Evolutionary conservation across 1,140 invertebrate genomes (phyloP).

Genomic region (Vanessa atalanta): DNA sequence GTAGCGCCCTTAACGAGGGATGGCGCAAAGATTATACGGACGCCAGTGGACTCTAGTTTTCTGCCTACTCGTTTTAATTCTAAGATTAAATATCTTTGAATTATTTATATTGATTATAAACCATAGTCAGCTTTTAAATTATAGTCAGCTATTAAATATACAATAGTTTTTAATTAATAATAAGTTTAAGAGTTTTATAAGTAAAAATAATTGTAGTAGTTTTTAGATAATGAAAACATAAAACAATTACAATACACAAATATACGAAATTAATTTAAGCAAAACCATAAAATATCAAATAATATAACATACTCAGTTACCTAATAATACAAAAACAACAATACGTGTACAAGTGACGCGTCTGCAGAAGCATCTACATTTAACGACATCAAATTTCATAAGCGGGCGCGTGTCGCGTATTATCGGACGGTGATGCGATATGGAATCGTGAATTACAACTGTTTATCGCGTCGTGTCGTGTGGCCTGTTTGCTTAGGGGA

Average conservation of each 20-base stretch:
- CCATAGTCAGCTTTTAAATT: too few species aligned
- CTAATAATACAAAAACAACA: not conserved
- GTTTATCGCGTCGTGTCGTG: slow-evolving; percentile 71
- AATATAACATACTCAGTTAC: not conserved
- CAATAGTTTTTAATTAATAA: too few species aligned
- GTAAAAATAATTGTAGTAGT: too few species aligned
- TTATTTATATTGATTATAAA: too few species aligned
- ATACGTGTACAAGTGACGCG: slow-evolving; percentile 13
- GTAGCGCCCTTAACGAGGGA: slow-evolving; percentile 72
- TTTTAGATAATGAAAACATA: too few species aligned
- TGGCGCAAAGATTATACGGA: slow-evolving; percentile 45
- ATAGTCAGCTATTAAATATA: too few species aligned
- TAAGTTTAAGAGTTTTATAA: too few species aligned
- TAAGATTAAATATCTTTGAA: too few species aligned
- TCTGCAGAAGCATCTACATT: slow-evolving; percentile 42
- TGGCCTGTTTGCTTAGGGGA: slow-evolving; percentile 53
- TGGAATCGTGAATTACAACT: slow-evolving; percentile 73
- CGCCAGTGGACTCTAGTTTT: not conserved
- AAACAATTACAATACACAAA: too few species aligned
- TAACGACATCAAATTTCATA: slow-evolving; percentile 70
- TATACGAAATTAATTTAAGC: too few species aligned
- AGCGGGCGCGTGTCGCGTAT: slow-evolving; percentile 72
- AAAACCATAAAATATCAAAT: not conserved
- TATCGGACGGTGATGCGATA: slow-evolving; percentile 69
- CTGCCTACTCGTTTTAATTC: not conserved